Conservation (phyloP, 2,888 invertebrate genomes). For the Pecten maximus region DNA sequence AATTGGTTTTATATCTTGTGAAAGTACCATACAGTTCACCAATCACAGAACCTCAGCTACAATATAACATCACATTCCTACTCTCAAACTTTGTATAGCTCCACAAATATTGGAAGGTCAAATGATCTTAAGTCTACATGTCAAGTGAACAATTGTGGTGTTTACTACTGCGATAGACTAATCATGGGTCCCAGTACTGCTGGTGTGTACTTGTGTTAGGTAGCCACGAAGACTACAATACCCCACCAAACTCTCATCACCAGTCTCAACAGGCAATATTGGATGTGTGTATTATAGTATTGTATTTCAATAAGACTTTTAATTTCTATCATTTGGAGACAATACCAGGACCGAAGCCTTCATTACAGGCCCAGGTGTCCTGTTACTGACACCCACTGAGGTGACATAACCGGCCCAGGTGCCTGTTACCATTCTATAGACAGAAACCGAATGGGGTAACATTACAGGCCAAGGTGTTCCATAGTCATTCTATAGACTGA, state of each 20-base stretch:
- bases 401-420: too few relatives aligned
- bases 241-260: neutral
- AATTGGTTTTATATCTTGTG: neutral
- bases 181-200: neutral
- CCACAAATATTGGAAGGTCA: conserved; percentile 22
- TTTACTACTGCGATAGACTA: neutral
- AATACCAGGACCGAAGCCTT: neutral
- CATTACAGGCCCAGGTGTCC: neutral
- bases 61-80: neutral
- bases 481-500: too few relatives aligned
- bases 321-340: neutral
- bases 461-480: too few relatives aligned
- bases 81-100: neutral
- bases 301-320: neutral
- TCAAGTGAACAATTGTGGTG: conserved; percentile 28
- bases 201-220: neutral
- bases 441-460: too few relatives aligned
- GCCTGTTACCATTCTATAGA: too few relatives aligned
- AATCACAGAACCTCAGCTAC: neutral
- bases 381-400: too few relatives aligned
- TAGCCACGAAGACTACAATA: neutral
- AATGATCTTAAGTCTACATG: conserved; percentile 13
- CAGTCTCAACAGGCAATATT: neutral
- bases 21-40: neutral
- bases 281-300: neutral